A percentile compares a stretch with the other conserved stretches of the same genome.
These are phyloP conservation scores for Heteromormyrus szaboi DNA, from an alignment of 2,797 vertebrate species.

Conservation along the genomic window DNA sequence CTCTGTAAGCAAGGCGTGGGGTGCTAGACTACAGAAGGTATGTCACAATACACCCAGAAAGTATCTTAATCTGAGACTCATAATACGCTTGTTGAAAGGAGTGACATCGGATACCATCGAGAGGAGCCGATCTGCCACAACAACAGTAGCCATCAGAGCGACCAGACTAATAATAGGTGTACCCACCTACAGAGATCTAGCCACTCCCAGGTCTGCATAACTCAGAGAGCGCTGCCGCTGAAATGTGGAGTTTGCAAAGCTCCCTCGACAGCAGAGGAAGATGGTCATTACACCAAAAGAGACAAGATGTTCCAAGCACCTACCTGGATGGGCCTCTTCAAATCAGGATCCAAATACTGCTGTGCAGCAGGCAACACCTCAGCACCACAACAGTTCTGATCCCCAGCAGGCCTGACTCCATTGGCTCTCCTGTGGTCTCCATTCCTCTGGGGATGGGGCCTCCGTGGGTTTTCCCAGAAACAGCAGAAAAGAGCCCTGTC, in stretches of 20 bases:
- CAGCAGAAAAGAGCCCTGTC: neutral
- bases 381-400: neutral
- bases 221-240: neutral
- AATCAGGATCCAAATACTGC: neutral
- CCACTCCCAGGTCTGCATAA: neutral
- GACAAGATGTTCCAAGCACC: neutral
- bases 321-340: neutral
- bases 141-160: neutral
- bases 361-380: neutral
- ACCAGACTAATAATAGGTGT: neutral
- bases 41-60: neutral
- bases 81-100: neutral
- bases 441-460: neutral
- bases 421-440: neutral
- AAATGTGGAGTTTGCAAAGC: neutral
- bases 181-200: neutral
- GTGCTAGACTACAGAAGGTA: too few relatives aligned
- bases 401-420: neutral
- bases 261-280: neutral
- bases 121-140: neutral
- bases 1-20: too few relatives aligned
- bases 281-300: neutral
- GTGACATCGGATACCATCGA: neutral
- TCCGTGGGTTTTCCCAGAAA: neutral
- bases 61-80: neutral